phyloP scores from a whole-genome alignment of 2,797 vertebrate species.

The Premnoplex brunnescens region DNA sequence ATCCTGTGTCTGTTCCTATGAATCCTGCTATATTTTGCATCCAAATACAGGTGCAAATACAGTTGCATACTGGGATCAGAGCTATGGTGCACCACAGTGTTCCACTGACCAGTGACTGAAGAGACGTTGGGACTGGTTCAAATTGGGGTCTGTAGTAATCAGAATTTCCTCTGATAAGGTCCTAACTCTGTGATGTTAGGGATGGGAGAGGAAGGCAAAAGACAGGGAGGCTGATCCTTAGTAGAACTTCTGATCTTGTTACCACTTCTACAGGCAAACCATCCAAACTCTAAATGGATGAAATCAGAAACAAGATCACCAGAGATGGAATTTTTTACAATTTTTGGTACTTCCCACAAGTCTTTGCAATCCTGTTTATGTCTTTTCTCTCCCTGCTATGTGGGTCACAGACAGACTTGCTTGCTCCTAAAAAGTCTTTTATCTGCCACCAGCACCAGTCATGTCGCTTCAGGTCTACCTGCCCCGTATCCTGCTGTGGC shows the following conservation, averaged over 20 bases:
- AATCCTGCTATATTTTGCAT: not conserved
- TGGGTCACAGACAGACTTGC: not conserved
- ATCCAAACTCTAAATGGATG: not conserved
- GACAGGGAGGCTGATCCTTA: not conserved
- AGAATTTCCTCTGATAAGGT: not conserved
- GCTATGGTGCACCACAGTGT: not conserved
- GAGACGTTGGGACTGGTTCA: not conserved
- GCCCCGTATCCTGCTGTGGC: not conserved
- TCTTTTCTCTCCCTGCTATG: not conserved
- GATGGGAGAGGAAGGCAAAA: not conserved
- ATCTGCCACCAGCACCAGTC: not conserved
- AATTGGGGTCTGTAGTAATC: not conserved
- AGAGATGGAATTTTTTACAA: not conserved
- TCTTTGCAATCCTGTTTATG: not conserved
- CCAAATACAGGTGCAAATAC: not conserved
- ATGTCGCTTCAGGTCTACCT: not conserved
- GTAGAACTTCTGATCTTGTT: not conserved
- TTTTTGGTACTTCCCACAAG: not conserved
- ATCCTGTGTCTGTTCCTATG: not conserved
- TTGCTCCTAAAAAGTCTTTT: slow-evolving; percentile 38
- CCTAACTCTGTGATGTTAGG: not conserved
- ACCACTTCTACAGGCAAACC: not conserved
- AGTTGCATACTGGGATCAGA: not conserved
- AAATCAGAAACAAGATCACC: not conserved
- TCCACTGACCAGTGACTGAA: not conserved